Conservation (phyloP, 2,888 invertebrate genomes). For the Diplolepis rosae region DNA sequence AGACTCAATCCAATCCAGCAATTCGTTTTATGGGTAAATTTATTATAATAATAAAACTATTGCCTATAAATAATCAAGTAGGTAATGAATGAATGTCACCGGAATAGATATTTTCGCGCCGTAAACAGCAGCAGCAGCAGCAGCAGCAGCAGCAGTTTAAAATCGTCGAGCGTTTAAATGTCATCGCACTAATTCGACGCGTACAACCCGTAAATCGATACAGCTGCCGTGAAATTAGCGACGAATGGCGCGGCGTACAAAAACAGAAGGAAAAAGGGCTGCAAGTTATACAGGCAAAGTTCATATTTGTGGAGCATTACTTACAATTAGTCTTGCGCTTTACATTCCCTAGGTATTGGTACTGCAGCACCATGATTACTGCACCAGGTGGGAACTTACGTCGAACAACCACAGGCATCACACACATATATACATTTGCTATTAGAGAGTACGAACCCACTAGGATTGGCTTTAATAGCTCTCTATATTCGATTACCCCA, state of each 20-base stretch:
- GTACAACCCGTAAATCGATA: conserved; percentile 9
- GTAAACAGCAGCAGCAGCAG: background rate
- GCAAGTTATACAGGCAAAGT: conserved; percentile 42
- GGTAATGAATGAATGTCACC: background rate
- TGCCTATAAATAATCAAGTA: too few species aligned
- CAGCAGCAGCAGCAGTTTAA: background rate
- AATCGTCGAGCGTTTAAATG: conserved; percentile 14
- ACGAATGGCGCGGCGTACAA: conserved; percentile 7
- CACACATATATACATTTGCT: background rate
- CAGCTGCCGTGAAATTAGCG: conserved; percentile 24
- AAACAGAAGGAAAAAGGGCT: background rate
- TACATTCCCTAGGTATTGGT: conserved; percentile 39
- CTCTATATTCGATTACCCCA: conserved; percentile 43
- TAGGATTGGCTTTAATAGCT: conserved; percentile 41
- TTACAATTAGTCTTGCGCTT: conserved; percentile 37
- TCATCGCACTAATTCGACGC: conserved; percentile 5
- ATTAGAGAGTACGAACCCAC: conserved; percentile 9
- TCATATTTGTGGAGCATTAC: conserved; percentile 53
- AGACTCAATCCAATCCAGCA: too few species aligned
- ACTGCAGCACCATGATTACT: conserved; percentile 34
- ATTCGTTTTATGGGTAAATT: too few species aligned
- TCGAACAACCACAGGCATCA: conserved; percentile 25
- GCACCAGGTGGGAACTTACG: conserved; percentile 49
- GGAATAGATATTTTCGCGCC: background rate
- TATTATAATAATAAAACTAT: too few species aligned